Conservation (phyloP, 2,113 vertebrate genomes). For the Syngnathus scovelli region DNA sequence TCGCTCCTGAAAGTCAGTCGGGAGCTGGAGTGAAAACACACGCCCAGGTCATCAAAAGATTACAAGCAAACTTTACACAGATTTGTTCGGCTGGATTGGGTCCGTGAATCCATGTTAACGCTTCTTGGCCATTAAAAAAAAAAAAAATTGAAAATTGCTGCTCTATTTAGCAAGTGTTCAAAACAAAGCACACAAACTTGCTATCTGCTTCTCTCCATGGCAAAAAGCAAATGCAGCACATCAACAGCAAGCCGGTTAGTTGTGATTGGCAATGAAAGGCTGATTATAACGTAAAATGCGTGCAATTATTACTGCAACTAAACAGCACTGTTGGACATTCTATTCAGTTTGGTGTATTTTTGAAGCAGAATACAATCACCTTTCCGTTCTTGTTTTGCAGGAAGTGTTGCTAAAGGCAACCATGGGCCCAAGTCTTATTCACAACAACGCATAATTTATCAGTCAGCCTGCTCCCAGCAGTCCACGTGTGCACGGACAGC, state of each 20-base stretch:
- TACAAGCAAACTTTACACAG: not conserved
- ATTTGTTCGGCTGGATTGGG: too few species aligned
- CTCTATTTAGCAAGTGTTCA: slow-evolving; percentile 42
- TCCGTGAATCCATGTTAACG: too few species aligned
- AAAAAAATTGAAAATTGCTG: not conserved
- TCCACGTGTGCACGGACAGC: slow-evolving; percentile 21
- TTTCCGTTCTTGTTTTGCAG: too few species aligned
- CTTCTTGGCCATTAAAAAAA: too few species aligned
- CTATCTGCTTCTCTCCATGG: slow-evolving; percentile 52
- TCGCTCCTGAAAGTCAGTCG: slow-evolving; percentile 88
- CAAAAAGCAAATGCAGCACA: slow-evolving; percentile 55
- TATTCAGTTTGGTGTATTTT: slow-evolving; percentile 27
- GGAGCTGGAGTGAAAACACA: slow-evolving; percentile 69
- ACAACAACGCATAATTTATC: slow-evolving; percentile 51
- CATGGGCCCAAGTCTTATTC: not conserved
- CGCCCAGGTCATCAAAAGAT: not conserved
- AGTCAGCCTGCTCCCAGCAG: slow-evolving; percentile 29
- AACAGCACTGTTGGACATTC: not conserved
- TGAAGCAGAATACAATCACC: slow-evolving; percentile 38
- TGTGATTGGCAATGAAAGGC: slow-evolving; percentile 53
- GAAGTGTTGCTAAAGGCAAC: not conserved
- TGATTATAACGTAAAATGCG: slow-evolving; percentile 55
- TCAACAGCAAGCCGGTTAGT: slow-evolving; percentile 51
- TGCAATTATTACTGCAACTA: slow-evolving; percentile 13
- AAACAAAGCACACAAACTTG: slow-evolving; percentile 6